Base-by-base conservation (phyloP, 2,888 invertebrate species). In the Athalia rosae region DNA sequence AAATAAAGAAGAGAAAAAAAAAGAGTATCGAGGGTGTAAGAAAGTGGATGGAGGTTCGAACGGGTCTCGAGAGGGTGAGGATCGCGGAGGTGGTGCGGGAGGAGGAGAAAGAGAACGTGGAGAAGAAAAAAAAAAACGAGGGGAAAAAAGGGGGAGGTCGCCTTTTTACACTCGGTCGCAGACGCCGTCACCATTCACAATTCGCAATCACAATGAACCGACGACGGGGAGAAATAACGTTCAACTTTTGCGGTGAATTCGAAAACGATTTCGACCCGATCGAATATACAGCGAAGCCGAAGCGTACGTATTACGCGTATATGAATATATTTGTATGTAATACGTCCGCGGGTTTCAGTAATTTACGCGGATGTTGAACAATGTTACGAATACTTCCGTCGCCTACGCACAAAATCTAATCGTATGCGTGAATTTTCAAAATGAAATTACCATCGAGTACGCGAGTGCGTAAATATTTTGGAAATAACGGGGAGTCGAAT, bases 161-260 rank as follows among this genome's bases (percentile, higher is more conserved):
- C 62, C 74, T 83, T 76, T 80, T 84, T 81, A 84, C 81, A 81
- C 84, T 83, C 81, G 80, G 81, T 81, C 81, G 82, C 79, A 74
- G 74, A 74, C 74, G 74, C 74, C 61, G 74, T 59, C 59, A 74
- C 74, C 61, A 74, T 74, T 74, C 74, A 61, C 74, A 62, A 59
- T 74, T 82, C 80, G 81, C 84, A 82, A 84, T 84, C 84, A 84
- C 82, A 79, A 73, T 78, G 78, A 79, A 71, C 61, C 61, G 82
- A 45, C 41, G 59, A 15, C 56, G 43, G 48, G 66, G 66, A 8
- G 13, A 41, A 74, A 50, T 74, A 62, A 74, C 74, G 61, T 74
- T 74, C 59, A 62, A 74, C 74, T 74, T 74, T 62, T 62, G 62
- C 74, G 74, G 62, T 62, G 74, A 74, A 62, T 74, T 74, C 61